These are phyloP conservation scores for Oreochromis grahami DNA, from an alignment of 2,797 vertebrate genomes.

Conservation along the genomic window DNA sequence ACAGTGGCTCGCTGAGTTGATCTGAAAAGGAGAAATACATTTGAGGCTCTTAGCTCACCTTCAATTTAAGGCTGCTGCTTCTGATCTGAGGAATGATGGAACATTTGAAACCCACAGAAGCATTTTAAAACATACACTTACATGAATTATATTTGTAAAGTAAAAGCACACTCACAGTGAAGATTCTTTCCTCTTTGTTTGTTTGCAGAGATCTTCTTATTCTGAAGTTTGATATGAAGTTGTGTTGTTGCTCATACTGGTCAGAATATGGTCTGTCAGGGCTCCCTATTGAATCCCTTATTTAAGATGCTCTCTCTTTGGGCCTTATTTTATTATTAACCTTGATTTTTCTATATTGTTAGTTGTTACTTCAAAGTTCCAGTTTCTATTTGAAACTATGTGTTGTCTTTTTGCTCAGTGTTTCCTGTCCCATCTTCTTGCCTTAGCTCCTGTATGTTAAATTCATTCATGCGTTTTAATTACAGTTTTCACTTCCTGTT, in stretches of 20 bases:
- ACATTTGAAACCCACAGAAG: neutral
- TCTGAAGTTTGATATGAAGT: neutral
- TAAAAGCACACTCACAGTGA: neutral
- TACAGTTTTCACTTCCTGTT: neutral
- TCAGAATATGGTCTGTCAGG: neutral
- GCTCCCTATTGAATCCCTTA: neutral
- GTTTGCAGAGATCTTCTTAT: neutral
- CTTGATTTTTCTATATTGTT: neutral
- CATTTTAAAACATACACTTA: neutral
- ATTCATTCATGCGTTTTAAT: neutral
- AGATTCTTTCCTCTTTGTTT: neutral
- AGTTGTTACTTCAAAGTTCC: accelerated
- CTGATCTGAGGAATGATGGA: neutral
- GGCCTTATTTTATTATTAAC: neutral
- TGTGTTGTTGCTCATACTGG: neutral
- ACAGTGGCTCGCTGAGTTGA: neutral
- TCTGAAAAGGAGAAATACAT: neutral
- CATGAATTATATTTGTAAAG: neutral
- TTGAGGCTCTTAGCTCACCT: neutral
- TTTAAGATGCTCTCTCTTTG: neutral
- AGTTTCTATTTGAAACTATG: neutral
- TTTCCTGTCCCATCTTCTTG: neutral
- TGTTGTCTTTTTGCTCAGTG: neutral
- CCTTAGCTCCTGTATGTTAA: neutral
- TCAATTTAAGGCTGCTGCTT: neutral